A percentile compares a stretch with the other conserved stretches of the same genome.
These are phyloP conservation scores for Anastrepha ludens DNA, from an alignment of 1,140 invertebrate species.

Conservation along the genomic window DNA sequence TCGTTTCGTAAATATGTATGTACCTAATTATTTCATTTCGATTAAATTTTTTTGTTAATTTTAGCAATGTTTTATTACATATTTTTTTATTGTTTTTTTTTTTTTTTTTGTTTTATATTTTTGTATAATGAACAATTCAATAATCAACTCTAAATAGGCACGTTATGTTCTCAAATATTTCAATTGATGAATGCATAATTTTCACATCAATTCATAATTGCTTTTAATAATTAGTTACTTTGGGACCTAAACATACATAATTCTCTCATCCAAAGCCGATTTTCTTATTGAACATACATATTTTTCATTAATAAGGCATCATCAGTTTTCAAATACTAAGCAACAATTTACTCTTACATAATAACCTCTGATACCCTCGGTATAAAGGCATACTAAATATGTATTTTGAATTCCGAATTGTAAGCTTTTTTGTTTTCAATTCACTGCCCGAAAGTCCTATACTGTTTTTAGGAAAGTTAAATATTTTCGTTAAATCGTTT, in stretches of 20 bases:
- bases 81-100: background rate
- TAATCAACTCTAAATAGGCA: constrained; percentile 42
- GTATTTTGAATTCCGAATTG: background rate
- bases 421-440: constrained; percentile 26
- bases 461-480: background rate
- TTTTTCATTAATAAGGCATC: constrained; percentile 29
- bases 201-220: constrained; percentile 15
- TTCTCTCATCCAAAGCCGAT: background rate
- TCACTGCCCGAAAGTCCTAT: background rate
- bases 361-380: background rate
- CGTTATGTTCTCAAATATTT: background rate
- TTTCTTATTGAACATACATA: constrained; percentile 9
- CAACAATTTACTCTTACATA: background rate
- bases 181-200: background rate
- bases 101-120: background rate
- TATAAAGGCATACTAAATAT: background rate
- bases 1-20: constrained; percentile 6
- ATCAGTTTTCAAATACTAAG: constrained; percentile 28
- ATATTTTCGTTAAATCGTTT: constrained; percentile 23
- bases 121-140: constrained; percentile 8
- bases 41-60: background rate
- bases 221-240: background rate
- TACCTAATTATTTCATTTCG: background rate
- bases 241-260: background rate
- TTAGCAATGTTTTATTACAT: too few relatives aligned